Evolutionary conservation across 2,888 invertebrate species (phyloP), one percentile per base, ranked within the genome.

Genomic region (Heliconius aoede): DNA sequence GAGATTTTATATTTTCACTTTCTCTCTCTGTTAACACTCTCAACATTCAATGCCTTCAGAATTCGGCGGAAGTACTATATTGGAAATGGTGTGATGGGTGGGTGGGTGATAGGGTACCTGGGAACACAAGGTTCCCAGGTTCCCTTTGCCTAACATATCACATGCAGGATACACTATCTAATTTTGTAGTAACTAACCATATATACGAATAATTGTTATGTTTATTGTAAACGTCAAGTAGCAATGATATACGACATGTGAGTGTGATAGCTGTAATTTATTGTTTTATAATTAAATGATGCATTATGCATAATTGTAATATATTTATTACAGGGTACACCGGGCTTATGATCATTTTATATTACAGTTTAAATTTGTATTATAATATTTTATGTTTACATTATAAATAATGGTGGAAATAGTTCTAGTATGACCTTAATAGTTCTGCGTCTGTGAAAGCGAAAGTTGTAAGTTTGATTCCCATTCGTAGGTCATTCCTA

Each of bases 281-380:
- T 72, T 61, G 72, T 61, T 72, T 40, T 24, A 36, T 72, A 72
- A 72, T 72, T 72, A 72, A 72, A 72, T 72, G 72, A 26, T 26
- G 26, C 60, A 72, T 72, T 72, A 72, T 72, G 72, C 60, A 60
- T 36, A 72, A 72, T 36, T 72, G 72, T 60, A 32, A 40, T 36
- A 7, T 65, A 65, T 65, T 60, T 72, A 61, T 72, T 61, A 60
- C 26, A 32, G n/a, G 18, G 36, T 36, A n/a, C 21, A 36, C n/a
- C 40, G 26, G 26, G n/a, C 21, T 72, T 36, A 26, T 36, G 26
- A 40, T 60, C 7, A 26, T 30, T 60, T n/a, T 18, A 36, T 32
- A 11, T 60, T 32, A 72, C n/a, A 24, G 26, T 36, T 9, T 51
- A 28, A 68, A 68, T 51, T 8, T 51, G 18, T n/a, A n/a, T 46